Evolutionary conservation across 1,140 invertebrate species (phyloP).

Genomic region (Drosophila sp.): DNA sequence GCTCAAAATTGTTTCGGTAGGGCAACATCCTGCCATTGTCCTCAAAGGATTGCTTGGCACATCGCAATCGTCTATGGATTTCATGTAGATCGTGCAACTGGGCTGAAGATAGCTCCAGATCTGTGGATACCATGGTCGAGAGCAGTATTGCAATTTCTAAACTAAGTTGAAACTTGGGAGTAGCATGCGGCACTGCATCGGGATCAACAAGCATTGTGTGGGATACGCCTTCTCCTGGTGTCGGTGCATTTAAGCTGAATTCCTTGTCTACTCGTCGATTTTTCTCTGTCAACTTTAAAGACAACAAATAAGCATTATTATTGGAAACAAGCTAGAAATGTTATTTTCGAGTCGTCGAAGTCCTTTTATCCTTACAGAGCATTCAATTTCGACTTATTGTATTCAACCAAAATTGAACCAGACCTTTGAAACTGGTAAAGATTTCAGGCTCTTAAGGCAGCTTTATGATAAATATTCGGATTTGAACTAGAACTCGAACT

Average conservation of each 20-base stretch:
- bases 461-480: not conserved
- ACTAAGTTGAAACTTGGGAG: slow-evolving; percentile 6
- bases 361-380: too few species aligned
- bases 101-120: slow-evolving; percentile 25
- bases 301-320: not conserved
- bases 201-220: slow-evolving; percentile 33
- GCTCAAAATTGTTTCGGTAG: slow-evolving; percentile 10
- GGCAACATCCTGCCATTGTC: slow-evolving; percentile 11
- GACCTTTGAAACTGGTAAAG: too few species aligned
- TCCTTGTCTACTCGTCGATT: not conserved
- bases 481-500: not conserved
- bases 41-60: slow-evolving; percentile 38
- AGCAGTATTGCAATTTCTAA: slow-evolving; percentile 17
- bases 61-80: slow-evolving; percentile 29
- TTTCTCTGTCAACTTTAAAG: not conserved
- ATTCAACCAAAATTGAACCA: too few species aligned
- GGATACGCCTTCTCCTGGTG: not conserved
- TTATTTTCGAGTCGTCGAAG: too few species aligned
- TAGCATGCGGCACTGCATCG: not conserved
- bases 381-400: too few species aligned
- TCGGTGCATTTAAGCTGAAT: not conserved
- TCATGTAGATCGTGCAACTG: slow-evolving; percentile 4
- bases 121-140: slow-evolving; percentile 28
- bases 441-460: too few species aligned
- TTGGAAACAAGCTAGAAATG: too few species aligned